A percentile compares a stretch with the other conserved stretches of the same genome.
Conservation (phyloP, 2,888 invertebrate genomes). For the Lacanobia oleracea region DNA sequence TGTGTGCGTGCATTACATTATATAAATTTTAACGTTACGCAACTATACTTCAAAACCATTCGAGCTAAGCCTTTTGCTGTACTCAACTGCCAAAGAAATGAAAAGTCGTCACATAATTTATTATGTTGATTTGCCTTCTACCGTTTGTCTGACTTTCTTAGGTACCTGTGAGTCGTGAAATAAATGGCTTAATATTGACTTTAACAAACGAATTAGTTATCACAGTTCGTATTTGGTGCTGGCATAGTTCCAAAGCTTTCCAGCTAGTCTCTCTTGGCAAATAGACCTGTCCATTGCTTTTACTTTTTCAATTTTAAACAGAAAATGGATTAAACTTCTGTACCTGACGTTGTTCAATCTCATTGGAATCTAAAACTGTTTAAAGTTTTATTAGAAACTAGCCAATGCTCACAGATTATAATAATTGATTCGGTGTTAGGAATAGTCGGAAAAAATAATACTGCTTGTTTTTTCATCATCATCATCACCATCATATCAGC, state of each 20-base stretch:
- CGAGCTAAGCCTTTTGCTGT: too few species aligned
- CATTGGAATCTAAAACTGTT: not conserved
- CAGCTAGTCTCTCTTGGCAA: not conserved
- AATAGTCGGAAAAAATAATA: too few species aligned
- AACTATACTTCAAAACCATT: too few species aligned
- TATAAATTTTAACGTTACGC: too few species aligned
- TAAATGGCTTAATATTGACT: not conserved
- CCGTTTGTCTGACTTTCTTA: not conserved
- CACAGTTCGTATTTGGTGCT: not conserved
- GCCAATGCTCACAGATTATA: accelerated
- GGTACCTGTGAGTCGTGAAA: not conserved
- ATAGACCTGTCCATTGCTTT: constrained; percentile 8
- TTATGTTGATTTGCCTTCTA: not conserved
- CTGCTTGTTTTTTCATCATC: too few species aligned
- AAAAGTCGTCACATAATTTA: too few species aligned
- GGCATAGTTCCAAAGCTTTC: constrained; percentile 13
- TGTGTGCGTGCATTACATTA: too few species aligned
- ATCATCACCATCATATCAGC: too few species aligned
- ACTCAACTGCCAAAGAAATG: too few species aligned
- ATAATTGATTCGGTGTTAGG: not conserved
- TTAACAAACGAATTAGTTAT: not conserved
- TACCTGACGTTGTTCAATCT: not conserved
- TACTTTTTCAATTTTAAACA: constrained; percentile 3
- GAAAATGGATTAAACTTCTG: not conserved
- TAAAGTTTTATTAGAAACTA: not conserved